phyloP scores from a whole-genome alignment of 1,140 invertebrate genomes.

The Rhopalosiphum padi region DNA sequence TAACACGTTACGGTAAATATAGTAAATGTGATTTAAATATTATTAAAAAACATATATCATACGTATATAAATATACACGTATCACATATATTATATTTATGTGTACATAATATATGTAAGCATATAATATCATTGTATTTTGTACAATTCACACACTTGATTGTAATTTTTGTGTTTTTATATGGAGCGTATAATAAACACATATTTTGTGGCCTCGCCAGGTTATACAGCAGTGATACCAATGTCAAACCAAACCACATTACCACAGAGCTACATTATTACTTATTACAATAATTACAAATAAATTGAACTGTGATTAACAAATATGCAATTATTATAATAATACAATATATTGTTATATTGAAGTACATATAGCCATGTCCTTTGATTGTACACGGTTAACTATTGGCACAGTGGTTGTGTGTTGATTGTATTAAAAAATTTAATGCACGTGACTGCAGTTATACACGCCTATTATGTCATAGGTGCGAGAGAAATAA shows the following conservation, averaged over 20 bases:
- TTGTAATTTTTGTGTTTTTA: neutral
- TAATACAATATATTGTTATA: too few relatives aligned
- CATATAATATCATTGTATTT: neutral
- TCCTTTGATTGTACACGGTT: neutral
- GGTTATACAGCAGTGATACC: neutral
- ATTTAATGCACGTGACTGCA: too few relatives aligned
- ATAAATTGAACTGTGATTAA: neutral
- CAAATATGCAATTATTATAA: neutral
- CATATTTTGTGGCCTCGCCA: neutral
- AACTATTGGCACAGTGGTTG: neutral
- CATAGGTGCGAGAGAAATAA: neutral
- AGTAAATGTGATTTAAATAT: slow-evolving; percentile 11
- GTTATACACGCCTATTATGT: too few relatives aligned
- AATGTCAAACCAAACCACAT: neutral
- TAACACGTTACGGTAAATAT: slow-evolving; percentile 15
- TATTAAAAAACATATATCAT: neutral
- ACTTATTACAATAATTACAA: neutral
- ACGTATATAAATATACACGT: neutral
- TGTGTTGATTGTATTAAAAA: too few relatives aligned
- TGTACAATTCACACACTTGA: neutral
- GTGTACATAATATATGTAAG: neutral
- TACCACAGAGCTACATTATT: neutral
- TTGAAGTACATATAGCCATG: neutral
- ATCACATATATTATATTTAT: neutral
- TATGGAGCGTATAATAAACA: neutral